These are phyloP conservation scores for Synanthedon andrenaeformis DNA, from an alignment of 2,888 invertebrate species.

Conservation along the genomic window DNA sequence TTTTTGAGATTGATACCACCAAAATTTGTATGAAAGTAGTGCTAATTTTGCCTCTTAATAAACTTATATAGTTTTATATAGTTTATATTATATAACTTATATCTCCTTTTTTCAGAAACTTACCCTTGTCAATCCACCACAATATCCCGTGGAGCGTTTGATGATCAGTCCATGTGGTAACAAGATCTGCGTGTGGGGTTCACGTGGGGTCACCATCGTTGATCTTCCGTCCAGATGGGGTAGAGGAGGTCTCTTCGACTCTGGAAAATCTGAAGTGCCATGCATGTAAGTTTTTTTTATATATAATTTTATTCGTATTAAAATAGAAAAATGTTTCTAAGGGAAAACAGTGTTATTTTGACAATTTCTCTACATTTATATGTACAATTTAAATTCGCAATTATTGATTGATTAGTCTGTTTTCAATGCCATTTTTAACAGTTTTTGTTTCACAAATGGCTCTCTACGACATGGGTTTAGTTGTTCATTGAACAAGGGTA, in stretches of 20 bases:
- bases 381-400: too few species aligned
- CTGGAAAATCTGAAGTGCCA: constrained; percentile 74
- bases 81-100: too few species aligned
- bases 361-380: neutral
- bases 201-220: constrained; percentile 76
- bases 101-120: constrained; percentile 69
- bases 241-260: constrained; percentile 74
- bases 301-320: neutral
- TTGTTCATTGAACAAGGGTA: too few species aligned
- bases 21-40: too few species aligned
- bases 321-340: neutral
- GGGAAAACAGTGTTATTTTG: neutral
- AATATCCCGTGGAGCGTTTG: constrained; percentile 77
- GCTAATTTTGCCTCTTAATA: too few species aligned
- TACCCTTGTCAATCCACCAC: constrained; percentile 74
- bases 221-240: constrained; percentile 81
- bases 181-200: constrained; percentile 77
- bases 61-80: too few species aligned
- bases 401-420: too few species aligned
- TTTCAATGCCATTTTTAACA: too few species aligned
- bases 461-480: too few species aligned
- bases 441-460: too few species aligned
- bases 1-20: too few species aligned
- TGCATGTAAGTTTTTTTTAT: constrained; percentile 75
- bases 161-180: constrained; percentile 75